Base-by-base conservation (phyloP, 2,888 invertebrate genomes). In the Drosophila leonis region DNA sequence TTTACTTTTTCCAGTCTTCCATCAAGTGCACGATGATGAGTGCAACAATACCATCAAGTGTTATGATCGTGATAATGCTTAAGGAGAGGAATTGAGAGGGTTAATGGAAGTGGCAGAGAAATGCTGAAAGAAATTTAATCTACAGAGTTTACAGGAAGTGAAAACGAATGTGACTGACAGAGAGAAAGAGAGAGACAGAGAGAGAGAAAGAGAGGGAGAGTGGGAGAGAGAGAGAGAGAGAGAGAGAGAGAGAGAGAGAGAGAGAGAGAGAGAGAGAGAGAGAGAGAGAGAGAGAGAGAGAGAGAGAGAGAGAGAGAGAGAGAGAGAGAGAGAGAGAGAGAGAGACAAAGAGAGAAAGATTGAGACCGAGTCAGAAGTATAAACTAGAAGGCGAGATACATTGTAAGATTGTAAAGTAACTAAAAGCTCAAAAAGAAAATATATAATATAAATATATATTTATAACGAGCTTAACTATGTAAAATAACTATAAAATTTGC, bases 21-120 rank as follows among this genome's bases (percentile, higher is more conserved):
- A 31, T 27, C 89, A 89, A 67, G 89, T 84, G 13, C 77, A 81
- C 12, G 88, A 89, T 49, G 62, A 85, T 13, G 82, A 88, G 41
- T 89, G 88, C 67, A 65, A 77, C 18, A 72, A 74, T 0, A 75
- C 76, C 20, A 73, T 72, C 41, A 79, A 65, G 29, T 85, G 84
- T 69, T 86, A 86, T 20, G 68, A 89, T 60, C 68, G 41, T 12
- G 80, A 82, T 51, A 85, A 78, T 71, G 54, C 79, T 46, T 82
- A 68, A n/a, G 12, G 13, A 18, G 49, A 39, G 20, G 20, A 52
- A 9, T 15, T 8, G 20, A 24, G 15, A 13, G 13, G 10, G 12
- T 15, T 2, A 42, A 18, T 13, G 10, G 8, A 8, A 12, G 13
- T 6, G 27, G n/a, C 15, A 39, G 15, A 15, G 15, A 10, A 15